A percentile compares a stretch with the other conserved stretches of the same genome.
Conservation (phyloP, 2,888 invertebrate species). For the Drosophila prostipennis region DNA sequence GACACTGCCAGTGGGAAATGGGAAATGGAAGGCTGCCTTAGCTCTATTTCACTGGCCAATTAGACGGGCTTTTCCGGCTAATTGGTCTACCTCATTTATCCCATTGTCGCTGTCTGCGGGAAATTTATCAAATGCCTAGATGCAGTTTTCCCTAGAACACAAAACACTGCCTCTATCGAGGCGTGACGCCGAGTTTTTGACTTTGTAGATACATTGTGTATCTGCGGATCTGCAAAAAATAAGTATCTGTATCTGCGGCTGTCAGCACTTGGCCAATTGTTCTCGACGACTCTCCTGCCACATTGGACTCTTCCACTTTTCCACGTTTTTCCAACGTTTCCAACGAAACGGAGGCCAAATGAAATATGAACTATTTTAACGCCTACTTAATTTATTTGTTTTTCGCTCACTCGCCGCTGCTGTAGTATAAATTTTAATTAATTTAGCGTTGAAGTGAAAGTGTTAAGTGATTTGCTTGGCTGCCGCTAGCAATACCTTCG, state of each 20-base stretch:
- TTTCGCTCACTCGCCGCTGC: constrained; percentile 53
- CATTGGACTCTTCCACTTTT: constrained; percentile 29
- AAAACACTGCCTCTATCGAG: constrained; percentile 35
- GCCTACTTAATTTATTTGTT: constrained; percentile 83
- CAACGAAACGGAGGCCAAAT: constrained; percentile 67
- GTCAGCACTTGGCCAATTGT: constrained; percentile 80
- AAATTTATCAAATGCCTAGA: constrained; percentile 77
- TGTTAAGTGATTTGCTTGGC: constrained; percentile 62
- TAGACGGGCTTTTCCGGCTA: constrained; percentile 32
- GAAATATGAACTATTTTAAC: constrained; percentile 84
- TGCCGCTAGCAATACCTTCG: constrained; percentile 33
- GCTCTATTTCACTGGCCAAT: constrained; percentile 27
- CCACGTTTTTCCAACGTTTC: constrained; percentile 48
- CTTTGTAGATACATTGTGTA: constrained; percentile 39
- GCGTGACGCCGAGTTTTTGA: constrained; percentile 45
- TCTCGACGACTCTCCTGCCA: constrained; percentile 59
- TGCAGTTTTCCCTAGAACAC: constrained; percentile 31
- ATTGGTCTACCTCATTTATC: constrained; percentile 74
- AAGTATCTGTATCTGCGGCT: constrained; percentile 29
- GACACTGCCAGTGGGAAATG: neutral
- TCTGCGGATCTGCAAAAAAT: neutral
- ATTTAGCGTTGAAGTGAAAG: constrained; percentile 79
- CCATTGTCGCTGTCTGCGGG: constrained; percentile 81
- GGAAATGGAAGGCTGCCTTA: neutral
- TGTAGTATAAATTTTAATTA: constrained; percentile 77